A percentile compares a stretch with the other conserved stretches of the same genome.
Evolutionary conservation across 2,797 vertebrate species (phyloP).

Genomic region (Rhabdophis nuchalis): DNA sequence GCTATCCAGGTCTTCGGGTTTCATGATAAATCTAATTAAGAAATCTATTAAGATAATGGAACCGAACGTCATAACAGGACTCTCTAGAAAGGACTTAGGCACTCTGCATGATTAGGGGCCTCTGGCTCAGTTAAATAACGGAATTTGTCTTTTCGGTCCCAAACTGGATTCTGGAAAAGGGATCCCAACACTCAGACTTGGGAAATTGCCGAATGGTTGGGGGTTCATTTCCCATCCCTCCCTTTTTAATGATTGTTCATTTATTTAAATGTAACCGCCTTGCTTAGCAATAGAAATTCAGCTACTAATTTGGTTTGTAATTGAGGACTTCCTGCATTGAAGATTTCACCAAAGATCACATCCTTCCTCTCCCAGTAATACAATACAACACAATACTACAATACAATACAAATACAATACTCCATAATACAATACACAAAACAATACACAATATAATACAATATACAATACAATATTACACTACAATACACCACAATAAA

Average conservation of each 20-base stretch:
- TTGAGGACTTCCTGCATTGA: too few species aligned
- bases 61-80: background rate
- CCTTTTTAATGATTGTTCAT: background rate
- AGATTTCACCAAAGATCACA: background rate
- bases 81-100: background rate
- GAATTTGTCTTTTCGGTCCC: background rate
- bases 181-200: background rate
- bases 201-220: background rate
- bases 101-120: background rate
- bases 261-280: background rate
- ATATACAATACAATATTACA: too few species aligned
- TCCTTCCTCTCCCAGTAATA: background rate
- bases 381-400: background rate
- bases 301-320: too few species aligned
- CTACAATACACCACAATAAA: too few species aligned
- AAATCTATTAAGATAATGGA: accelerated
- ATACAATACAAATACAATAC: too few species aligned
- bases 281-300: too few species aligned
- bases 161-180: background rate
- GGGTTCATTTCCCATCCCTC: background rate
- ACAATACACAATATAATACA: too few species aligned
- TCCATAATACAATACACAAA: too few species aligned
- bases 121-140: background rate
- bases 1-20: background rate
- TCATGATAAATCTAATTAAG: background rate